Evolutionary conservation across 2,113 vertebrate species (phyloP).

Genomic region (Semnornis frantzii): DNA sequence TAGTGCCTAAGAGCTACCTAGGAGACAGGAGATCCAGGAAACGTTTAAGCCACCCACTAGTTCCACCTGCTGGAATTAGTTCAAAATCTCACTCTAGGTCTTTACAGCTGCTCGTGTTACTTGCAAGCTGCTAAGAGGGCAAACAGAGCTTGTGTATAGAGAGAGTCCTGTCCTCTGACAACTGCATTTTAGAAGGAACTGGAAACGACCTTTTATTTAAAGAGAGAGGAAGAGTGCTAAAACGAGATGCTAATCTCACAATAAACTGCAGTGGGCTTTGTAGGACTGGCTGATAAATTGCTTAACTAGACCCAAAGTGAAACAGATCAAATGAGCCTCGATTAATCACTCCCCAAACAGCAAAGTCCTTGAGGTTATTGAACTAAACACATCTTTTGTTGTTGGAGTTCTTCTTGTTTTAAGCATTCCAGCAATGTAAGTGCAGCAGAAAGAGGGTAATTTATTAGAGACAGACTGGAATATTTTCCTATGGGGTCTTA

Average conservation of each 20-base stretch:
- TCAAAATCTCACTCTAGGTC: conserved; percentile 35
- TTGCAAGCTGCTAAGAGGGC: neutral
- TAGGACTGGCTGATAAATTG: neutral
- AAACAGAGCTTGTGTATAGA: neutral
- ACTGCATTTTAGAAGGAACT: neutral
- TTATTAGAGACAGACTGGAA: neutral
- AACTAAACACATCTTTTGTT: neutral
- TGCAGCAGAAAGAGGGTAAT: neutral
- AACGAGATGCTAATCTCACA: neutral
- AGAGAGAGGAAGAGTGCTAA: neutral
- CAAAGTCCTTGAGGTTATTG: neutral
- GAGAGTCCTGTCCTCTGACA: neutral
- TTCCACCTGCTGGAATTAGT: conserved; percentile 61
- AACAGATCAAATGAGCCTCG: neutral
- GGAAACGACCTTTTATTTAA: neutral
- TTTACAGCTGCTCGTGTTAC: conserved; percentile 29
- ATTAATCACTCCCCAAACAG: neutral
- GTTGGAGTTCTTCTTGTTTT: neutral
- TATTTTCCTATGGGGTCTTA: neutral
- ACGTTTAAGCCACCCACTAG: neutral
- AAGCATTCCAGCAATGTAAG: neutral
- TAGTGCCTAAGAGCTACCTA: neutral
- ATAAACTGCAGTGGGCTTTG: neutral
- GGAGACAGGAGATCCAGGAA: neutral
- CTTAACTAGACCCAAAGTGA: neutral